A percentile compares a stretch with the other conserved stretches of the same genome.
Conservation (phyloP, 2,797 vertebrate genomes). For the Echiichthys vipera region DNA sequence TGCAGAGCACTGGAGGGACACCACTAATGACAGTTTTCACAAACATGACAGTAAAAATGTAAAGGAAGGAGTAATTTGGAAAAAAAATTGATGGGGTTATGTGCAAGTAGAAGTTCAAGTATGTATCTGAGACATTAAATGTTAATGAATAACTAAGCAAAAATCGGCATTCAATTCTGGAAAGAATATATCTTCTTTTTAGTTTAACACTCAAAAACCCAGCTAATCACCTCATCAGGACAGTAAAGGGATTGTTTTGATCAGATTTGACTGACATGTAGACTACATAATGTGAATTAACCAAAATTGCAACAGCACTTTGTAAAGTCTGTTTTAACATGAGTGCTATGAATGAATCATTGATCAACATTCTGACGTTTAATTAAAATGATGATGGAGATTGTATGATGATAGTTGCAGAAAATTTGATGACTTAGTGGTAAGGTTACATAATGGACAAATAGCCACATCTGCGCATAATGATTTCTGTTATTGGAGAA, state of each 20-base stretch:
- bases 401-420: no score
- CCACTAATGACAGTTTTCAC: constrained; percentile 11
- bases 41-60: constrained; percentile 1
- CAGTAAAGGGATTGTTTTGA: not conserved
- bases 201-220: not conserved
- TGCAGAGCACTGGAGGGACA: constrained; percentile 2
- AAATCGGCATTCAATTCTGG: not conserved
- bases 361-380: no score
- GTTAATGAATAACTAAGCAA: not conserved
- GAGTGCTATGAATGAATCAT: no score
- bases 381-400: no score
- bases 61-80: not conserved
- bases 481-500: no score
- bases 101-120: not conserved
- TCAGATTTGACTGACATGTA: not conserved
- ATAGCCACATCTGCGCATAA: no score
- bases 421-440: no score
- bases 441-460: no score
- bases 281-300: no score
- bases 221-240: not conserved
- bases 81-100: not conserved
- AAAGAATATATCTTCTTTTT: not conserved
- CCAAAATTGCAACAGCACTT: no score
- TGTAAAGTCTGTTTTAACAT: no score
- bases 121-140: not conserved